Conservation (phyloP, 2,888 invertebrate species). For the Chelonus formosanus region DNA sequence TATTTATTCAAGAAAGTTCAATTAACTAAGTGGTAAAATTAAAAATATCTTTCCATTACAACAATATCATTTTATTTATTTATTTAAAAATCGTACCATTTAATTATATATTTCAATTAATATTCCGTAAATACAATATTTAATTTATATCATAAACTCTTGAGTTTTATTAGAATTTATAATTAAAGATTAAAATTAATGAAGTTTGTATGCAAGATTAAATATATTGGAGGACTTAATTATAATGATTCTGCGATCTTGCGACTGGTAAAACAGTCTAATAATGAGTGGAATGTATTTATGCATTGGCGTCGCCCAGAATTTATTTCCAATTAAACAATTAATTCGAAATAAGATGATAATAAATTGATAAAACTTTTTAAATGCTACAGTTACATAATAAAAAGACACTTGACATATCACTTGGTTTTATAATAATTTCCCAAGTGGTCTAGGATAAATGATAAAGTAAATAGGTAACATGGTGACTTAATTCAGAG, state of each 20-base stretch:
- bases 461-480: too few relatives aligned
- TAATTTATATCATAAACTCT: slow-evolving; percentile 11
- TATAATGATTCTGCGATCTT: slow-evolving; percentile 20
- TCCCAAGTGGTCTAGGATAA: background rate
- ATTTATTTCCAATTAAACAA: slow-evolving; percentile 38
- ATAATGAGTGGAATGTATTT: slow-evolving; percentile 36
- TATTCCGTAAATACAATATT: background rate
- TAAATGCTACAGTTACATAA: background rate
- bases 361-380: too few relatives aligned
- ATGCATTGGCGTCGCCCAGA: slow-evolving; percentile 44
- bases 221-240: slow-evolving; percentile 21
- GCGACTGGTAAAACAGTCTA: slow-evolving; percentile 9
- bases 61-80: too few relatives aligned
- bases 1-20: background rate
- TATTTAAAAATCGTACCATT: too few relatives aligned
- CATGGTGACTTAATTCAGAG: slow-evolving; percentile 30
- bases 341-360: background rate
- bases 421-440: slow-evolving; percentile 28
- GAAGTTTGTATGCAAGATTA: slow-evolving; percentile 41
- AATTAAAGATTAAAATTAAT: slow-evolving; percentile 49
- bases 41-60: too few relatives aligned
- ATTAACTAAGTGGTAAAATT: background rate
- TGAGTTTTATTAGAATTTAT: slow-evolving; percentile 8
- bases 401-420: background rate
- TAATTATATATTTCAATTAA: background rate